These are phyloP conservation scores for Meloe dianella DNA, from an alignment of 2,888 invertebrate genomes.

Conservation along the genomic window DNA sequence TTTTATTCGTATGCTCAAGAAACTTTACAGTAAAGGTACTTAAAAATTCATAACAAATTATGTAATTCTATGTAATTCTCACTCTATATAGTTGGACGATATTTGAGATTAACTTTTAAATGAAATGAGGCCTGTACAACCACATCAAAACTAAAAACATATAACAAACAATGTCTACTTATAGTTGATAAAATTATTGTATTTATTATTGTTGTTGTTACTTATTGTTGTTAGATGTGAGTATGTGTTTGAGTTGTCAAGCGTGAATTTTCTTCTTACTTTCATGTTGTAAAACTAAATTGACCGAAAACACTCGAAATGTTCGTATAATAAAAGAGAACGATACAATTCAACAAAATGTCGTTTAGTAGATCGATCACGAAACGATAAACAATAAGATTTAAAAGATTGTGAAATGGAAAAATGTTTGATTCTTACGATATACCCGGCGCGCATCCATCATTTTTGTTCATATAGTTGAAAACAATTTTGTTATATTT, in stretches of 20 bases:
- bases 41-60: constrained; percentile 5
- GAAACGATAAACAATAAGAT: not conserved
- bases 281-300: constrained; percentile 4
- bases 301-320: not conserved
- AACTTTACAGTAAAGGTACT: not conserved
- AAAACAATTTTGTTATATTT: not conserved
- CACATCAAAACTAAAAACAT: not conserved
- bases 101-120: not conserved
- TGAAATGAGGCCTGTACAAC: not conserved
- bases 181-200: not conserved
- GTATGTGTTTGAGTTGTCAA: not conserved
- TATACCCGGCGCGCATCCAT: not conserved
- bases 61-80: not conserved
- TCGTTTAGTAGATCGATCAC: not conserved
- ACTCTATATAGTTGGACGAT: not conserved
- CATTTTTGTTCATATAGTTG: not conserved
- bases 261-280: not conserved
- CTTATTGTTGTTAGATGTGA: not conserved
- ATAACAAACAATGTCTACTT: not conserved
- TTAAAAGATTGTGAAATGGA: not conserved
- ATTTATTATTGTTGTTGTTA: not conserved
- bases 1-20: not conserved
- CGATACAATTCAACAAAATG: not conserved
- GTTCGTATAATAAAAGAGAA: not conserved
- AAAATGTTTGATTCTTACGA: not conserved